Percentiles rank a stretch among this genome's conserved stretches.
phyloP scores from a whole-genome alignment of 1,140 invertebrate species.

The Nephotettix cincticeps region DNA sequence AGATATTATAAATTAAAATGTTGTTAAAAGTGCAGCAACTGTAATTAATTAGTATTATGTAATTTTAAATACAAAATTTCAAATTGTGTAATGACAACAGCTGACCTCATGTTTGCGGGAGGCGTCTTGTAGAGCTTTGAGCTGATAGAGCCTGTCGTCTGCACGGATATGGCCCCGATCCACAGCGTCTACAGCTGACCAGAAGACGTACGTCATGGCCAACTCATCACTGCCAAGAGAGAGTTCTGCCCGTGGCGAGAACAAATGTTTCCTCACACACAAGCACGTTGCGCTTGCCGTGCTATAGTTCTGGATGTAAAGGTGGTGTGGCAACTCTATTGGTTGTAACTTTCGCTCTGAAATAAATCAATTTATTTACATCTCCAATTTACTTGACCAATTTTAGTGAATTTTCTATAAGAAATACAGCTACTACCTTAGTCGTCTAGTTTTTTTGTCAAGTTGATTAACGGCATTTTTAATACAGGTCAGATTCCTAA shows the following conservation, averaged over 20 bases:
- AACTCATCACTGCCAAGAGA: constrained; percentile 59
- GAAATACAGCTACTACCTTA: too few species aligned
- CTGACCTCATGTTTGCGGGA: constrained; percentile 77
- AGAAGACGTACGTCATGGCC: constrained; percentile 72
- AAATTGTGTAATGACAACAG: background rate
- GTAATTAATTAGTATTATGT: too few species aligned
- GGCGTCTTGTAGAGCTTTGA: constrained; percentile 92
- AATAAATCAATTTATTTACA: constrained; percentile 42
- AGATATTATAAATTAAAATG: too few species aligned
- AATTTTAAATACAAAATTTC: too few species aligned
- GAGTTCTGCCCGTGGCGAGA: constrained; percentile 74
- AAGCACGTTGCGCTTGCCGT: constrained; percentile 97
- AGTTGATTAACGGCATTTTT: too few species aligned
- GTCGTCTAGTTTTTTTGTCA: too few species aligned
- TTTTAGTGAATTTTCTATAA: too few species aligned
- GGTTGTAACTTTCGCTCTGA: constrained; percentile 91
- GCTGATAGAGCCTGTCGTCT: constrained; percentile 87
- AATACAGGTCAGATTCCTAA: too few species aligned
- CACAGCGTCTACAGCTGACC: constrained; percentile 91
- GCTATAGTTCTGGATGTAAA: constrained; percentile 99
- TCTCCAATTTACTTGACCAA: too few species aligned
- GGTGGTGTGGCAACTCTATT: constrained; percentile 93
- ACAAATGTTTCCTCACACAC: constrained; percentile 92
- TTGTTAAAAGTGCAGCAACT: too few species aligned
- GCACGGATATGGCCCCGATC: constrained; percentile 89